These are phyloP conservation scores for Clangula hyemalis DNA, from an alignment of 2,797 vertebrate species.

Conservation along the genomic window DNA sequence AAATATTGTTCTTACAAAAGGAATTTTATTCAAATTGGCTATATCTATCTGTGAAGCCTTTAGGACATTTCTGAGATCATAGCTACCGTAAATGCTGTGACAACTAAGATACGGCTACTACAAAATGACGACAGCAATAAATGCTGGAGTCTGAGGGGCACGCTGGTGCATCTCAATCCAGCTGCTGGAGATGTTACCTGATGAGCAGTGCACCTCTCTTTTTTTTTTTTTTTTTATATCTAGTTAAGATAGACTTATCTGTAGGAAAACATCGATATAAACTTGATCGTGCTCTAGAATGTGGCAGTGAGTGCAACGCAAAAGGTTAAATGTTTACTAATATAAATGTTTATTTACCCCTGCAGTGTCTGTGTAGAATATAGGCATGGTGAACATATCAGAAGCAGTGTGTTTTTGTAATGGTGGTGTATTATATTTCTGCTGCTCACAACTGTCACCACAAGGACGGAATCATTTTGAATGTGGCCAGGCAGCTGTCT, in stretches of 20 bases:
- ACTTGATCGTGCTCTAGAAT: not conserved
- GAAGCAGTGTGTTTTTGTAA: not conserved
- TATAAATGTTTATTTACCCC: not conserved
- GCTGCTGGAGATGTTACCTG: not conserved
- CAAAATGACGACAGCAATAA: not conserved
- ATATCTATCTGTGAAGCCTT: not conserved
- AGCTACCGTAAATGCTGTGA: not conserved
- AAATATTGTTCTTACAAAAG: not conserved
- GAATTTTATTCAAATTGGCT: not conserved
- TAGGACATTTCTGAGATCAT: not conserved
- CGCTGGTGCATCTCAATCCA: not conserved
- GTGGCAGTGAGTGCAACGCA: not conserved
- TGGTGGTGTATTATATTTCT: slow-evolving; percentile 5
- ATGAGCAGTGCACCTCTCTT: not conserved
- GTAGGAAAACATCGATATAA: not conserved
- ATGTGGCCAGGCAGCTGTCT: slow-evolving; percentile 61
- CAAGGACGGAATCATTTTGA: slow-evolving; percentile 44
- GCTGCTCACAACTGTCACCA: slow-evolving; percentile 46
- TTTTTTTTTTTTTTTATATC: not conserved
- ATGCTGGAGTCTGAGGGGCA: not conserved
- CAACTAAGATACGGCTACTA: not conserved
- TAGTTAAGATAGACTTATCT: not conserved
- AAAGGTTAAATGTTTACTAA: not conserved
- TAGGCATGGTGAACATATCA: not conserved
- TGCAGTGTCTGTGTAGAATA: not conserved